Evolutionary conservation across 2,113 vertebrate species (phyloP), one percentile per base, ranked within the genome.

Genomic region (Calonectris borealis): DNA sequence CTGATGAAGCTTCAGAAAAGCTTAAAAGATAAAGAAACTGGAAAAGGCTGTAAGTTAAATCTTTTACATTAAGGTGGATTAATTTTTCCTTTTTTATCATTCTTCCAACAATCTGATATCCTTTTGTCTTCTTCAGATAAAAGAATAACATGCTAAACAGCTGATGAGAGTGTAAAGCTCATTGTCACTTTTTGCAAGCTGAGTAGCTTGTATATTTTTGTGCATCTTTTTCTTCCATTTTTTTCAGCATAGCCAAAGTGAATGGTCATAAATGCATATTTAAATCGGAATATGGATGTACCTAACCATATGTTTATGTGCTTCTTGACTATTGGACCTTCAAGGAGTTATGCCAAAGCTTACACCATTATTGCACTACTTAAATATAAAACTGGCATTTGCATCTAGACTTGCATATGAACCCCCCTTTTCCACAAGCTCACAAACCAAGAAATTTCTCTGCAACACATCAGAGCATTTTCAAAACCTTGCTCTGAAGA

Each of bases 1-100:
- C 79, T 91, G 76, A 71, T 86, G 83, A 61, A 87, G 42, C 11
- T 91, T 96, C 75, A 66, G 55, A 82, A 85, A 58, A 87, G 31
- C 42, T 89, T 88, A 78, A 94, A 89, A 92, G 84, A 83, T 71
- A 88, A 88, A 76, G 24, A 32, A 89, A 82, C 48, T 60, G 91
- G 32, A 71, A 96, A 96, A 64, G 18, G 27, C 26, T 93, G 51
- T 22, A 66, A 82, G 26, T 51, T 61, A 93, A 94, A 84, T 60
- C 48, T 91, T 93, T 81, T 75, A 29, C 55, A 90, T 92, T 65
- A 89, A 83, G 25, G 9, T 52, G 38, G 52, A 94, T 73, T 92
- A 87, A 75, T 57, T 91, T n/a, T 42, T 76, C 52, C 40, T 68
- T 60, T 55, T 49, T 87, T 80, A 46, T 64, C 24, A 52, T 60